phyloP scores from a whole-genome alignment of 2,797 vertebrate species.

The Spinus olivaceus region DNA sequence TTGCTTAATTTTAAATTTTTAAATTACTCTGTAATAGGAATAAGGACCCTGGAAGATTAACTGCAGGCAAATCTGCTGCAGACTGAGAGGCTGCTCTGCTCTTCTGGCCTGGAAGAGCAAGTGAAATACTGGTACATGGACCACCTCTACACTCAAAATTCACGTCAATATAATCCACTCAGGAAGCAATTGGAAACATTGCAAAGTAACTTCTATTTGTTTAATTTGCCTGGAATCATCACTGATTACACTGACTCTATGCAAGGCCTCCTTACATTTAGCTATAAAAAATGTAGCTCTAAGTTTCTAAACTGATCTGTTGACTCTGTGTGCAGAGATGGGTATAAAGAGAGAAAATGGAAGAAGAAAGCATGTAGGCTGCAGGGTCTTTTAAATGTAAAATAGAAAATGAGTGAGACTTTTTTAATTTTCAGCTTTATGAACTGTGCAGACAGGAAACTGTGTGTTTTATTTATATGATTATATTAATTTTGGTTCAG shows the following conservation, averaged over 20 bases:
- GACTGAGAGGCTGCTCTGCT: background rate
- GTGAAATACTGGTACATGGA: background rate
- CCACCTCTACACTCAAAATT: background rate
- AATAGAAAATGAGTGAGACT: background rate
- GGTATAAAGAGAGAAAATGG: background rate
- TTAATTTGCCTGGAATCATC: background rate
- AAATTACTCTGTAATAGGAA: background rate
- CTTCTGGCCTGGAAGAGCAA: background rate
- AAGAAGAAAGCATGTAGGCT: background rate
- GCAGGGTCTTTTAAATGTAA: background rate
- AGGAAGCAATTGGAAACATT: background rate
- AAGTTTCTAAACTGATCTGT: background rate
- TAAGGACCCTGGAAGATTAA: background rate
- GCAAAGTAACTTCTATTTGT: background rate
- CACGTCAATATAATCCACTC: background rate
- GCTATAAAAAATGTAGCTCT: background rate
- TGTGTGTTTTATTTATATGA: background rate
- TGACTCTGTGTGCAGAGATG: background rate
- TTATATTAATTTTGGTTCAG: conserved; percentile 50
- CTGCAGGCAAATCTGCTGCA: background rate
- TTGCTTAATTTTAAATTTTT: background rate
- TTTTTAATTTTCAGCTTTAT: background rate
- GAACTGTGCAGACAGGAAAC: background rate
- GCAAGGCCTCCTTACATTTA: background rate
- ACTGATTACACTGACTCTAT: background rate